A percentile compares a stretch with the other conserved stretches of the same genome.
These are phyloP conservation scores for Anhinga anhinga DNA, from an alignment of 2,113 vertebrate genomes.

Conservation along the genomic window DNA sequence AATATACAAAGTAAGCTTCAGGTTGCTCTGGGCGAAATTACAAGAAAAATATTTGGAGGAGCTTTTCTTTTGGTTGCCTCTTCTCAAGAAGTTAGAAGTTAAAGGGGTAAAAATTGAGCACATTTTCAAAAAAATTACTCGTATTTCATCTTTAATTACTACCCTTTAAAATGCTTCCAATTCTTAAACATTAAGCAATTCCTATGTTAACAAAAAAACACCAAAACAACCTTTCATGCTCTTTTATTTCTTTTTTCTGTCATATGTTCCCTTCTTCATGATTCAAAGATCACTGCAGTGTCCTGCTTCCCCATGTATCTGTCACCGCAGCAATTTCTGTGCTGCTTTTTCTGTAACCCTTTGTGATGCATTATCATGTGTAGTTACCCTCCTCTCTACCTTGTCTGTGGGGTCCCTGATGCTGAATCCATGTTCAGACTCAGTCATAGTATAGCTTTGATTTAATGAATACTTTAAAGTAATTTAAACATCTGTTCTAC, in stretches of 20 bases:
- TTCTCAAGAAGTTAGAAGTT: not conserved
- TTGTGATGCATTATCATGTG: not conserved
- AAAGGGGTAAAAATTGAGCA: not conserved
- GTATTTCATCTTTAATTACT: not conserved
- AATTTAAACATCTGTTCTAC: not conserved
- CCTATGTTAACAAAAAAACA: not conserved
- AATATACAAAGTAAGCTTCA: not conserved
- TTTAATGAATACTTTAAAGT: not conserved
- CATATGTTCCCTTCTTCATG: not conserved
- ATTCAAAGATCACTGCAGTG: not conserved
- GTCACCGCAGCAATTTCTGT: not conserved
- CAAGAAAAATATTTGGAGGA: not conserved
- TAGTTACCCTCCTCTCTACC: not conserved
- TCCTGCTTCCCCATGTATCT: not conserved
- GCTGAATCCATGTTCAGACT: not conserved
- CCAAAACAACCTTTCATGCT: fast-evolving
- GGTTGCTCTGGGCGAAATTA: not conserved
- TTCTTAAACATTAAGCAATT: not conserved
- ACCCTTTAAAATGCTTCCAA: not conserved
- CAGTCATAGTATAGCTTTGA: not conserved
- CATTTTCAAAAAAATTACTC: fast-evolving
- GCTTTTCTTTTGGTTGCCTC: fast-evolving
- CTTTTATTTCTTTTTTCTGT: not conserved
- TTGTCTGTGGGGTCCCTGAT: not conserved
- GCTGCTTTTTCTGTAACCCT: not conserved